Percentiles rank a stretch among this genome's conserved stretches.
Evolutionary conservation across 2,888 invertebrate genomes (phyloP).

Genomic region (Nemotelus nigrinus): DNA sequence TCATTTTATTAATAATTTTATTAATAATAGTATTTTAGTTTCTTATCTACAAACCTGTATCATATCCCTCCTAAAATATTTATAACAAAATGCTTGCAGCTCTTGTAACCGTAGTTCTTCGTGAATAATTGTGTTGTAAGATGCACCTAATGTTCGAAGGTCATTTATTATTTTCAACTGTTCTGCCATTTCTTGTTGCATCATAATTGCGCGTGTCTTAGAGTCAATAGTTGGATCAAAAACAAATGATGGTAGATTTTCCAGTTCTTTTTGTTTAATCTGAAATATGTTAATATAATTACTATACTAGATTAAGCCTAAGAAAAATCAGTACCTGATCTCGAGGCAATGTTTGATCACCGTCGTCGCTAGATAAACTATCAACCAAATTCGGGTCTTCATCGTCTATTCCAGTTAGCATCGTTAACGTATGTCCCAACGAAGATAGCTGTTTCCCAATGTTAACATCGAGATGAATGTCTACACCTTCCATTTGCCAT

Average conservation of each 20-base stretch:
- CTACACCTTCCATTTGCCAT: constrained; percentile 99
- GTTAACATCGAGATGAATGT: constrained; percentile 94
- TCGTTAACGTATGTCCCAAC: constrained; percentile 93
- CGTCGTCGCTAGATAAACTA: constrained; percentile 80
- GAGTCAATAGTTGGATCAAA: constrained; percentile 83
- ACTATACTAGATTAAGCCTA: constrained; percentile 1
- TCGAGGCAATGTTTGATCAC: constrained; percentile 68
- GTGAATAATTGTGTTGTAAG: constrained; percentile 88
- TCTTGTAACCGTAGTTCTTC: constrained; percentile 93
- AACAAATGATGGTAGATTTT: constrained; percentile 83
- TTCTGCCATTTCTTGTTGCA: constrained; percentile 97
- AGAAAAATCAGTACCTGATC: constrained; percentile 36
- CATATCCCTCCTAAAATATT: constrained; percentile 93
- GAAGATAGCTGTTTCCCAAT: constrained; percentile 96
- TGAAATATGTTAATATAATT: constrained; percentile 65
- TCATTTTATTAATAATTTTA: constrained; percentile 13
- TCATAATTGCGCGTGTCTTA: constrained; percentile 87
- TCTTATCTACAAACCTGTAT: constrained; percentile 69
- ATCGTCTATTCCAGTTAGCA: constrained; percentile 87
- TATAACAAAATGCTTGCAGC: constrained; percentile 91
- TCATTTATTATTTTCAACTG: constrained; percentile 96
- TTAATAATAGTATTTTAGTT: constrained; percentile 14
- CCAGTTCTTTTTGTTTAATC: constrained; percentile 73
- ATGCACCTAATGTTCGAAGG: constrained; percentile 86
- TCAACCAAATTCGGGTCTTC: constrained; percentile 78